Evolutionary conservation across 2,797 vertebrate species (phyloP).

Genomic region (Typhlichthys subterraneus): DNA sequence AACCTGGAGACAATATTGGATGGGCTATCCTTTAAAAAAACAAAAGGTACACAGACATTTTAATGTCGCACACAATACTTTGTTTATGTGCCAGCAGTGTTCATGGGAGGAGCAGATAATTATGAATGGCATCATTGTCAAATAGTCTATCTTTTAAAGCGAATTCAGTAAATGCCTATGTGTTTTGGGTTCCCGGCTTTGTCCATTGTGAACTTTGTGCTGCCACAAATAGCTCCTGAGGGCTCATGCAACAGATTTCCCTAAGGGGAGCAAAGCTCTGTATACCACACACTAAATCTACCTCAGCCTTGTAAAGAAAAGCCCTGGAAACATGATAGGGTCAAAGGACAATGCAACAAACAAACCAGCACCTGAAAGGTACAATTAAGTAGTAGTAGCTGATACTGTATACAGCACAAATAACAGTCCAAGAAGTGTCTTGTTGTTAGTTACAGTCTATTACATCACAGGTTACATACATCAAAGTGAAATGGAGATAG

Average conservation of each 20-base stretch:
- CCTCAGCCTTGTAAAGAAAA: slow-evolving; percentile 22
- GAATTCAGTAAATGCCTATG: slow-evolving; percentile 55
- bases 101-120: slow-evolving; percentile 49
- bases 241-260: slow-evolving; percentile 40
- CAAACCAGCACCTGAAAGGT: neutral
- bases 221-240: slow-evolving; percentile 49
- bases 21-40: neutral
- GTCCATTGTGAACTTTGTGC: slow-evolving; percentile 53
- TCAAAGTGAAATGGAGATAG: no score
- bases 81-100: slow-evolving; percentile 31
- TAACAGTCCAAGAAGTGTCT: neutral
- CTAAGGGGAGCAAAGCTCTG: slow-evolving; percentile 29
- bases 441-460: no score
- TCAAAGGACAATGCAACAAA: slow-evolving; percentile 1
- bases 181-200: slow-evolving; percentile 64
- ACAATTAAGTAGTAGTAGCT: neutral
- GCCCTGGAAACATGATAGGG: slow-evolving; percentile 9
- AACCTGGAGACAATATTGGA: no score
- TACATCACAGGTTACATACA: no score
- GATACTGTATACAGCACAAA: neutral
- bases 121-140: slow-evolving; percentile 70
- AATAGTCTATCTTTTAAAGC: slow-evolving; percentile 53
- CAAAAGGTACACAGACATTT: neutral
- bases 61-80: slow-evolving; percentile 19
- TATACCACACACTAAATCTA: slow-evolving; percentile 30